Percentiles rank a stretch among this genome's conserved stretches.
These are phyloP conservation scores for Sinodicranocentrus sp. DNA, from an alignment of 2,888 invertebrate species.

Conservation along the genomic window DNA sequence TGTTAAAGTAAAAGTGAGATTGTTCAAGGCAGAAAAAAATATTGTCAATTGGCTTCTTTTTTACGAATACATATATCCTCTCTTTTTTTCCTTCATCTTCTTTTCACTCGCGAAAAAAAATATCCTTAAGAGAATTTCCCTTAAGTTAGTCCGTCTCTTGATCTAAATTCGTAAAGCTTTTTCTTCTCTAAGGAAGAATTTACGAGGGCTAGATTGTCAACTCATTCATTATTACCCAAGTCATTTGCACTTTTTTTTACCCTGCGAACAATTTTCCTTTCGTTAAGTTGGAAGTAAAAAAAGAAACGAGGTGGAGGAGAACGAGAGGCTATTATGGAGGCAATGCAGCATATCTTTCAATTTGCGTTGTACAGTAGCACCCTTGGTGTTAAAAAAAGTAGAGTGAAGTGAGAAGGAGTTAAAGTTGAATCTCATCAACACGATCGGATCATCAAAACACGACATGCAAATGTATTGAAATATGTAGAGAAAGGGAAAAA, in stretches of 20 bases:
- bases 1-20: too few relatives aligned
- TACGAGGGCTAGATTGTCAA: constrained; percentile 46
- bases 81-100: neutral
- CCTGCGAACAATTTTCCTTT: neutral
- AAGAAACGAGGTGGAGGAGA: too few relatives aligned
- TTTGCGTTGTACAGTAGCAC: constrained; percentile 39
- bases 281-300: constrained; percentile 3
- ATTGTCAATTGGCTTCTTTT: constrained; percentile 1
- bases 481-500: neutral
- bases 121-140: neutral
- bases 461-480: constrained; percentile 17
- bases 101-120: neutral
- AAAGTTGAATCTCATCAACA: neutral
- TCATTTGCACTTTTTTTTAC: constrained; percentile 35
- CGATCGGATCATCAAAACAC: constrained; percentile 11
- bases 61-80: neutral
- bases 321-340: too few relatives aligned
- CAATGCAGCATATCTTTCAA: neutral
- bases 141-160: neutral
- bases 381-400: neutral
- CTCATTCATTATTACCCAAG: constrained; percentile 46
- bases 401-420: neutral
- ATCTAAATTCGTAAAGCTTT: neutral
- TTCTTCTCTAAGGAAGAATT: constrained; percentile 12
- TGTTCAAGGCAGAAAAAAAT: neutral